A percentile compares a stretch with the other conserved stretches of the same genome.
Conservation (phyloP, 2,888 invertebrate genomes). For the Polia nebulosa region DNA sequence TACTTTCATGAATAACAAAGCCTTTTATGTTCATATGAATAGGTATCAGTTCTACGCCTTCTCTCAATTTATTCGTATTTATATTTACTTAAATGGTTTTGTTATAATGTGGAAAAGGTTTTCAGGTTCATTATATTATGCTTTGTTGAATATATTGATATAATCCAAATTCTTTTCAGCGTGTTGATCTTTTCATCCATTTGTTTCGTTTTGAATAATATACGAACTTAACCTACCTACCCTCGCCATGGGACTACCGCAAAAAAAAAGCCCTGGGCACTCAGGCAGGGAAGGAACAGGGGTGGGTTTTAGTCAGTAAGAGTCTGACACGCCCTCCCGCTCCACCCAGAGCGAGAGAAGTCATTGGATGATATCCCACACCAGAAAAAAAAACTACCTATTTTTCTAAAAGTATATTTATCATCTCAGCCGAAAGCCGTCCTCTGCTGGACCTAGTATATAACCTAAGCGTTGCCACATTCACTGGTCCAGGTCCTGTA, state of each 20-base stretch:
- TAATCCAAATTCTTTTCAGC: background rate
- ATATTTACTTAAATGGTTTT: slow-evolving; percentile 23
- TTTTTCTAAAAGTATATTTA: background rate
- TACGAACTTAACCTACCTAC: no score
- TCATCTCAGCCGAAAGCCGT: background rate
- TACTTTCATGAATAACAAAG: slow-evolving; percentile 26
- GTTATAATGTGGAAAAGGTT: slow-evolving; percentile 13
- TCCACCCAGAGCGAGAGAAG: no score
- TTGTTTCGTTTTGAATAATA: no score
- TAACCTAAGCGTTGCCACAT: background rate
- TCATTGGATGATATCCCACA: no score
- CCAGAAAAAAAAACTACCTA: no score
- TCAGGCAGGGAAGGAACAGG: no score
- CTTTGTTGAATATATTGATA: background rate
- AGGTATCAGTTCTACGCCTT: slow-evolving; percentile 23
- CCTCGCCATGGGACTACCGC: no score
- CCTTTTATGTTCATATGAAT: slow-evolving; percentile 23
- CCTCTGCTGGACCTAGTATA: background rate
- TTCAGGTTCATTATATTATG: background rate
- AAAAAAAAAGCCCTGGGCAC: no score
- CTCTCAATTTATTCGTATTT: slow-evolving; percentile 30
- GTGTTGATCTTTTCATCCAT: background rate
- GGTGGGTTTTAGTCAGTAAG: no score
- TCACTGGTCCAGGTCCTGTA: background rate
- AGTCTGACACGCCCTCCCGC: no score